Conservation (phyloP, 2,797 vertebrate genomes). For the Sternotherus odoratus region DNA sequence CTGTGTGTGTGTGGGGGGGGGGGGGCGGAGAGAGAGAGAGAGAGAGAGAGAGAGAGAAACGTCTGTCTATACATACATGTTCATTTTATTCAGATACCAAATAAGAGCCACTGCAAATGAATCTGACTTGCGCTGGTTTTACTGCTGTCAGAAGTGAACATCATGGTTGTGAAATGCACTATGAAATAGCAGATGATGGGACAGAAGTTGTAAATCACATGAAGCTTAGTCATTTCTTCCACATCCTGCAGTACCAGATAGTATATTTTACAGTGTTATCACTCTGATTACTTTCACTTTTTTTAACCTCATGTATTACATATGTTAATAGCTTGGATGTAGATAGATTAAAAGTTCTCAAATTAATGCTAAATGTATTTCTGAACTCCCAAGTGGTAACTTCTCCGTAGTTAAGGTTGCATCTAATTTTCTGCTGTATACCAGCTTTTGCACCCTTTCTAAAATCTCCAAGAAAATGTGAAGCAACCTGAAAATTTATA, state of each 20-base stretch:
- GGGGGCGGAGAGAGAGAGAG: too few relatives aligned
- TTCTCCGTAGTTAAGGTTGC: neutral
- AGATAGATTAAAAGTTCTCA: neutral
- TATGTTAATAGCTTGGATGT: neutral
- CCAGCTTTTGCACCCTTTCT: neutral
- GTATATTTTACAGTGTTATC: neutral
- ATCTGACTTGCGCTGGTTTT: slow-evolving; percentile 25
- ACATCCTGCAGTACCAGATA: neutral
- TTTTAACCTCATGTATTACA: neutral
- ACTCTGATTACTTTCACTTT: neutral
- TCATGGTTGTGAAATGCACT: neutral
- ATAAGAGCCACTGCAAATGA: neutral
- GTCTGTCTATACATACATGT: neutral
- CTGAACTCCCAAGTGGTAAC: neutral
- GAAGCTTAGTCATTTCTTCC: neutral
- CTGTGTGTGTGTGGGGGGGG: neutral
- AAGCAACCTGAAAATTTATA: neutral
- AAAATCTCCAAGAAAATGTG: neutral
- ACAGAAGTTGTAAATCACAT: neutral
- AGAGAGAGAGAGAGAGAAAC: neutral
- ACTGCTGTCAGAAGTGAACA: neutral
- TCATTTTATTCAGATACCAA: fast-evolving
- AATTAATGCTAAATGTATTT: neutral
- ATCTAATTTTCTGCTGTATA: neutral
- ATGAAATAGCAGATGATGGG: neutral